Base-by-base conservation (phyloP, 2,797 vertebrate species). In the Enteromius afrohamiltoni region DNA sequence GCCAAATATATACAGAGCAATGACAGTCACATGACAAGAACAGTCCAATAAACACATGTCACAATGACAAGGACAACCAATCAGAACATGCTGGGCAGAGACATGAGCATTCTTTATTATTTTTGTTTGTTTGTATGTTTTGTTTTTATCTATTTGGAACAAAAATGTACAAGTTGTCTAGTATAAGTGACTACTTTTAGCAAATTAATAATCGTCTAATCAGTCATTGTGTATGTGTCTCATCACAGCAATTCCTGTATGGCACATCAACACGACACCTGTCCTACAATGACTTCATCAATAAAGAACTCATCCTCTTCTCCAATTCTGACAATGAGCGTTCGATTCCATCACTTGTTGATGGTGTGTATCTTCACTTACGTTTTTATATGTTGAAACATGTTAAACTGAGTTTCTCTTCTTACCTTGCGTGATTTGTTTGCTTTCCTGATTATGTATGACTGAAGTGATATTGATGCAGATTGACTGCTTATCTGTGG, bases 311-410 rank as follows among this genome's bases (percentile, higher is more conserved):
- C 90, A 99, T 99, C 89, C 95, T 99, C 42, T 99, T 99, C 92
- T 99, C 98, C 88, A 99, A 99, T 92, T 99, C 98, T 4, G 98
- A 99, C 94, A 99, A 99, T 0, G 98, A 99, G 92, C 94, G 98
- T 87, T 99, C 98, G 79, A 98, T 99, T 87, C 98, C 98, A 23
- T 99, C 97, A 64, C 93, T 98, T 90, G 98, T 99, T 83, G 98
- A 99, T 86, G 98, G 98, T 99, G 89, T 89, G 97, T 93, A 83
- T 42, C 45, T 74, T 51, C 11, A 60, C 40, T 60, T 58, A 42
- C 0, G 4, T 21, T 34, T 26, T 17, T 31, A 23, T 23, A 58
- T 16, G 8, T 55, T 69, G 14, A 53, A 53, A 13, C 16, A 21
- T 34, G 19, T 51, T 53, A 26, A 23, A 13, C n/a, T 76, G 19